phyloP scores from a whole-genome alignment of 2,888 invertebrate genomes.

The Drosophila dives region DNA sequence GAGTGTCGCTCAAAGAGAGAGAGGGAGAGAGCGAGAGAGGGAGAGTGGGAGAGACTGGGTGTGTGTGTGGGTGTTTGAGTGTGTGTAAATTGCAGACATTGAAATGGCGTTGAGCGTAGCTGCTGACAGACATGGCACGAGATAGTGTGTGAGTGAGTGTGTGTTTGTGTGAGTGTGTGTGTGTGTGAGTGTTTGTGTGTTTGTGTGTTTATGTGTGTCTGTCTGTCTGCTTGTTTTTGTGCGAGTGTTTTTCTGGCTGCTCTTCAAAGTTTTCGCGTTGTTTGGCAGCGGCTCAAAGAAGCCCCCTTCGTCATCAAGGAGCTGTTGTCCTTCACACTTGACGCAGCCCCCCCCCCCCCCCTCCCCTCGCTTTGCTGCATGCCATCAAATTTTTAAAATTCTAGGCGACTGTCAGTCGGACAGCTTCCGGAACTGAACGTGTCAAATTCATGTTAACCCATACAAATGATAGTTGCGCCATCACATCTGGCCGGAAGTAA shows the following conservation, averaged over 20 bases:
- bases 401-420: constrained; percentile 19
- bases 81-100: constrained; percentile 52
- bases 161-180: neutral
- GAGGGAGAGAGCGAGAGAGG: neutral
- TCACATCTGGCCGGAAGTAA: constrained; percentile 8
- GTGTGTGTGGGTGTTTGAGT: neutral
- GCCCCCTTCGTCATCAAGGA: constrained; percentile 4
- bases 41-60: neutral
- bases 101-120: constrained; percentile 52
- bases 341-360: neutral
- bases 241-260: constrained; percentile 42
- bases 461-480: constrained; percentile 14
- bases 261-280: constrained; percentile 54
- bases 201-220: neutral
- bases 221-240: constrained; percentile 3
- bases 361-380: neutral
- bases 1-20: neutral
- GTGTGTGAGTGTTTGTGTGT: constrained; percentile 3
- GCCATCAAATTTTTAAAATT: constrained; percentile 44
- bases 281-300: constrained; percentile 52
- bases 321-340: constrained; percentile 51
- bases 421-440: constrained; percentile 4
- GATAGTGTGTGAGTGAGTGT: neutral
- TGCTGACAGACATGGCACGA: constrained; percentile 33
- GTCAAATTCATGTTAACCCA: constrained; percentile 16